Percentiles rank a stretch among this genome's conserved stretches.
Evolutionary conservation across 2,797 vertebrate species (phyloP).

Genomic region (Telmatherina bonti): DNA sequence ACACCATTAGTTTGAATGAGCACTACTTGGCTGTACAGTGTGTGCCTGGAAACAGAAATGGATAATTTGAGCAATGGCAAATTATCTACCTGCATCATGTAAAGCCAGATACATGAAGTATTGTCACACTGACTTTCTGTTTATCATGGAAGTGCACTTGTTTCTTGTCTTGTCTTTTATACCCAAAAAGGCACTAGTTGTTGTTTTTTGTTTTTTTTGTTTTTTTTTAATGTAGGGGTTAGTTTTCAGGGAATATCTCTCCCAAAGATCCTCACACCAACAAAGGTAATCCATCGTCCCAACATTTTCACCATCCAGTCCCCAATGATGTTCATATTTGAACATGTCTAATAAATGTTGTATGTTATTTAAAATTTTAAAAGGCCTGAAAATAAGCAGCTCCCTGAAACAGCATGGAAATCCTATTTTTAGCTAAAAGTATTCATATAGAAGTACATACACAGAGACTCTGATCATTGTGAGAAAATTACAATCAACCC

Average conservation of each 20-base stretch:
- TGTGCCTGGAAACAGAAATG: constrained; percentile 39
- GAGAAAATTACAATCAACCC: no score
- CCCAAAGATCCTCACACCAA: constrained; percentile 3
- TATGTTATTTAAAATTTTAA: no score
- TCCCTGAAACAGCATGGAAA: no score
- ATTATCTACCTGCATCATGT: constrained; percentile 51
- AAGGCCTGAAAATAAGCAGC: no score
- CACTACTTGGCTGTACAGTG: constrained; percentile 21
- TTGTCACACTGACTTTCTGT: constrained; percentile 22
- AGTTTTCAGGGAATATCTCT: constrained; percentile 14
- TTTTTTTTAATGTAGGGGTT: constrained; percentile 26
- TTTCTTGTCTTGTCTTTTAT: constrained; percentile 36
- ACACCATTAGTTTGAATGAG: constrained; percentile 29
- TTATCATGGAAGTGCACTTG: constrained; percentile 13
- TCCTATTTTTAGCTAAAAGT: no score
- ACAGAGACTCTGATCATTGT: no score
- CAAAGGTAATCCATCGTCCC: background rate
- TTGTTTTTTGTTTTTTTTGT: constrained; percentile 17
- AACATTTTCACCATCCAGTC: no score
- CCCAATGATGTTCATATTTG: no score
- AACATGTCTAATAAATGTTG: no score
- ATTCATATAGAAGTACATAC: no score
- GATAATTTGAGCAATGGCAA: constrained; percentile 68
- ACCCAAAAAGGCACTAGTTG: constrained; percentile 6
- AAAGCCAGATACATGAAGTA: constrained; percentile 33